phyloP scores from a whole-genome alignment of 1,140 invertebrate genomes.

The Mizuhopecten yessoensis region DNA sequence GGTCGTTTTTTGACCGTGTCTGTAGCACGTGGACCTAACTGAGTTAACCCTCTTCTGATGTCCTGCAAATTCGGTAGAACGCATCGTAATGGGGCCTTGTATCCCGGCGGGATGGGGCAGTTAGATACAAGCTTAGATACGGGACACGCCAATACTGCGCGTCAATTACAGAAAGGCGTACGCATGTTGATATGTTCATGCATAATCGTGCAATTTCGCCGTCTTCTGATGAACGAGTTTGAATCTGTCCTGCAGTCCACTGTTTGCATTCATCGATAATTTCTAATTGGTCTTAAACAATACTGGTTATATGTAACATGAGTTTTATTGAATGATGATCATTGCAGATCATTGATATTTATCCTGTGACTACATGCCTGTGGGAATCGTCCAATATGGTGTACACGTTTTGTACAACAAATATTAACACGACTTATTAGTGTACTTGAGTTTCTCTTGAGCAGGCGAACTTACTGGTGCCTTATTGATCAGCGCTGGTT shows the following conservation, averaged over 20 bases:
- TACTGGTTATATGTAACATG: neutral
- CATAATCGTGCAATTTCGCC: neutral
- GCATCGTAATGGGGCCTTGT: neutral
- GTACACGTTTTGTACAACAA: neutral
- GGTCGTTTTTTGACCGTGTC: conserved; percentile 21
- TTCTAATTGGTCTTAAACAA: neutral
- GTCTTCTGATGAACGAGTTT: neutral
- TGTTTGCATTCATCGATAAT: no score
- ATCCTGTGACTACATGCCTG: neutral
- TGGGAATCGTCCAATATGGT: conserved; percentile 26
- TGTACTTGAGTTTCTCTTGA: neutral
- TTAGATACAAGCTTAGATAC: neutral
- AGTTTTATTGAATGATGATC: neutral
- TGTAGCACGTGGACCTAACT: neutral
- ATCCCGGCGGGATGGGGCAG: neutral
- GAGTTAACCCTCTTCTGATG: conserved; percentile 12
- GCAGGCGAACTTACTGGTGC: neutral
- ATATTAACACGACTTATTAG: neutral
- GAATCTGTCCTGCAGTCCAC: no score
- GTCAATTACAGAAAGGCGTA: neutral
- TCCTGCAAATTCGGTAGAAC: conserved; percentile 6
- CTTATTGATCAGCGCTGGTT: neutral
- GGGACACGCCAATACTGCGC: neutral
- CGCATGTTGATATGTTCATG: neutral
- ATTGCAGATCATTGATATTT: neutral